Evolutionary conservation across 2,888 invertebrate species (phyloP), one percentile per base, ranked within the genome.

Genomic region (Plebejus argus): DNA sequence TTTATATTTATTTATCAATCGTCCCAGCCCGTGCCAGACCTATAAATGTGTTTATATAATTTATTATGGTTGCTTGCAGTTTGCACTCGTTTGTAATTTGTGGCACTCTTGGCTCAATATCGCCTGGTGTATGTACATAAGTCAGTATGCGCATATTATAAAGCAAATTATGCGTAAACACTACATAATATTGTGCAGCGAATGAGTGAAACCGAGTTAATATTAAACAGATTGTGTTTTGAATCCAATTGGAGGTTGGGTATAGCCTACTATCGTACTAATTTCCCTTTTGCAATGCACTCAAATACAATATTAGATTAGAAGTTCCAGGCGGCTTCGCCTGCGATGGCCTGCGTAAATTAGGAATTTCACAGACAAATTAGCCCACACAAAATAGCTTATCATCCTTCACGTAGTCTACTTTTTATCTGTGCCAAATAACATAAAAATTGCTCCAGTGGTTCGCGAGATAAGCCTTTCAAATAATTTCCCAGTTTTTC

Each of bases 1-100:
- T 83, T 84, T 78, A 80, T 83, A 71, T 71, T 87, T 86, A 89
- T 87, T 87, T 86, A 88, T 85, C 80, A 81, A 80, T 81, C 80
- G 76, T 81, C 77, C 82, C 81, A 77, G 79, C 80, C 81, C 79
- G 84, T 88, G 89, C 86, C 86, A 88, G 83, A 84, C 80, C 79
- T 83, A 83, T 83, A 82, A 83, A 83, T 82, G 81, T 78, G 80
- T 81, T 82, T 81, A 79, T 82, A 81, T 86, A 86, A 86, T 88
- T 87, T 86, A 86, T 84, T 79, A 79, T 80, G 78, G 82, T 81
- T 83, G 82, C 80, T 83, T 83, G 84, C 81, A 82, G 82, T 80
- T 83, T 83, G 84, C 81, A 82, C 84, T 81, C 80, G 80, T 83
- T 82, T 82, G 82, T 82, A 81, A 79, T 79, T 80, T 79, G 79